phyloP scores from a whole-genome alignment of 2,797 vertebrate species.

The Mastacembelus armatus region DNA sequence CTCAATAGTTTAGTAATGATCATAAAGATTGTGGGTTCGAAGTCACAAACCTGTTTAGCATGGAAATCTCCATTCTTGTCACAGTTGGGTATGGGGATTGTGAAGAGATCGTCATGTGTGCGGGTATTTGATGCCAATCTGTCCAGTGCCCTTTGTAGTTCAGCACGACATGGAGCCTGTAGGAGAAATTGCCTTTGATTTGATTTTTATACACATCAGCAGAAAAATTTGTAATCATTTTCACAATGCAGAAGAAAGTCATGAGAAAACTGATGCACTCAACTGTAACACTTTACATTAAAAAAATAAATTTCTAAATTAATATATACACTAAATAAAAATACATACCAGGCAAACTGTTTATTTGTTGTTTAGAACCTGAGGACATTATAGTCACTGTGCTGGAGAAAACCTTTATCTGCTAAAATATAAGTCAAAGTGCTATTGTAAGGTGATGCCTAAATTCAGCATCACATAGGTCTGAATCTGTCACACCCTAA shows the following conservation, averaged over 20 bases:
- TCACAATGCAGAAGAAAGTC: background rate
- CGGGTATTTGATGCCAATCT: slow-evolving; percentile 89
- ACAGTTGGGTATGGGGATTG: slow-evolving; percentile 95
- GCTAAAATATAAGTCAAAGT: too few relatives aligned
- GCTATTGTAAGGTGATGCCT: background rate
- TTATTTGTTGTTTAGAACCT: too few relatives aligned
- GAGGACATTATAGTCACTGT: background rate
- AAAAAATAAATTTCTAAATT: too few relatives aligned
- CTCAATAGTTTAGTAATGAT: slow-evolving; percentile 24
- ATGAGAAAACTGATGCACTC: background rate
- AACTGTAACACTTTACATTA: too few relatives aligned
- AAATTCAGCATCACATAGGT: background rate
- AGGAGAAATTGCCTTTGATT: slow-evolving; percentile 20
- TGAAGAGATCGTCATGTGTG: slow-evolving; percentile 92
- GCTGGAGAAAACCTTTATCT: too few relatives aligned
- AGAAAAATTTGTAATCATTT: too few relatives aligned
- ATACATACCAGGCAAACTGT: too few relatives aligned
- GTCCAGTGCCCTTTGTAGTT: slow-evolving; percentile 91
- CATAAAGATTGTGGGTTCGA: background rate
- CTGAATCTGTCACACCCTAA: background rate
- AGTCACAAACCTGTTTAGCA: slow-evolving; percentile 89
- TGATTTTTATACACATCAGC: background rate
- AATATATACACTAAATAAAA: too few relatives aligned
- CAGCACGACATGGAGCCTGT: slow-evolving; percentile 92
- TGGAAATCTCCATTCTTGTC: slow-evolving; percentile 95